Base-by-base conservation (phyloP, 2,113 vertebrate genomes). In the Odocoileus hemionus region DNA sequence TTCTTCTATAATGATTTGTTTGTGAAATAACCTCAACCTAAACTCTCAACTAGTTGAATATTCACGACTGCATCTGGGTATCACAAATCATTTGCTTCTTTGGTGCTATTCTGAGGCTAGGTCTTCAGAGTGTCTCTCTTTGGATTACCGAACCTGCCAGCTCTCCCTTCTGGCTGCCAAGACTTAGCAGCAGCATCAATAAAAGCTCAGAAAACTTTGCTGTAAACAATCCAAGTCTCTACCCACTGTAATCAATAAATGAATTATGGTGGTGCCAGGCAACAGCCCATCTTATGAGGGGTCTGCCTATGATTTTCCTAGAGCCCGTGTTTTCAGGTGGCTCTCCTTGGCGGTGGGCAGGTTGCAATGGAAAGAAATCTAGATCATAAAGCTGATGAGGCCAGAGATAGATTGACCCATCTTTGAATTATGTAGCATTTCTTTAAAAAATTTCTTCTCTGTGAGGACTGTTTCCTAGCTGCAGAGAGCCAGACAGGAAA, bases 161-260 rank as follows among this genome's bases (percentile, higher is more conserved):
- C 79, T 97, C 86, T 93, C 90, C 91, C n/a, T 94, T 86, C 93
- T 91, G 50, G 82, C 89, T 98, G 97, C 96, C 98, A 98, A 98
- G 97, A 96, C 91, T 94, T 94, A 97, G 93, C 86, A 97, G 93
- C 83, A 96, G 91, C 74, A 95, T 96, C 98, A 97, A 87, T 93
- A 96, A 95, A 94, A 92, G 93, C 93, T 91, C 91, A 92, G 93
- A 80, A 96, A 97, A 97, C 61, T 94, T 93, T 94, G 89, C 80
- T 92, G 89, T 97, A 97, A 97, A 97, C 91, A 95, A 90, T 60
- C 89, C 43, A 91, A 84, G 54, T 97, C 92, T 96, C 89, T 67
- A 87, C 94, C 95, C 96, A 94, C 95, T 96, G 30, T 76, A 97
- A 96, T 89, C 83, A 96, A 94, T 96, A 36, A 91, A 92, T 95